Conservation (phyloP, 2,113 vertebrate species). For the Lophochroa leadbeateri region DNA sequence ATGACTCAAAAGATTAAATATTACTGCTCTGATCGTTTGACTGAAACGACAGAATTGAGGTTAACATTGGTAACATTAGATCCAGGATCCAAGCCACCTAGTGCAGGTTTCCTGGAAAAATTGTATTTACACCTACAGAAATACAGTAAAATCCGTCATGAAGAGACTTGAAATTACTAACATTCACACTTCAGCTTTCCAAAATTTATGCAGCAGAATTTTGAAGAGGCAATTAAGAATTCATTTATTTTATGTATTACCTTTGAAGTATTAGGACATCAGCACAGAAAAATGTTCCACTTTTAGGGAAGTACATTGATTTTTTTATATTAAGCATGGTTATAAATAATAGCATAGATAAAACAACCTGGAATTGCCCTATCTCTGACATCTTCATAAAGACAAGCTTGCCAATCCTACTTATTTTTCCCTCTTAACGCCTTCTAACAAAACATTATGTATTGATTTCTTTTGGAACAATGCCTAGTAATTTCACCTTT, state of each 20-base stretch:
- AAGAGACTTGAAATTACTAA: background rate
- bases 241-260: background rate
- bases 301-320: background rate
- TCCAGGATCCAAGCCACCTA: background rate
- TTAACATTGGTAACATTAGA: background rate
- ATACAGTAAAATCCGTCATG: background rate
- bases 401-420: background rate
- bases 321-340: background rate
- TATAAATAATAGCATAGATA: background rate
- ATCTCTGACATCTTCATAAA: background rate
- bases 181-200: background rate
- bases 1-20: background rate
- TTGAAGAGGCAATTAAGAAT: conserved; percentile 10
- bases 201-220: background rate
- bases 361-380: background rate
- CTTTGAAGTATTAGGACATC: background rate
- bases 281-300: background rate
- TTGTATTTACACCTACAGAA: background rate
- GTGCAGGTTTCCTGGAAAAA: background rate
- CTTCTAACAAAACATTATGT: conserved; percentile 33
- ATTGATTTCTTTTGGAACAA: conserved; percentile 49
- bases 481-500: conserved; percentile 53
- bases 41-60: background rate
- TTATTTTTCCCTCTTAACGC: background rate
- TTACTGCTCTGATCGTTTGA: background rate